Base-by-base conservation (phyloP, 2,113 vertebrate genomes). In the Eretmochelys imbricata region DNA sequence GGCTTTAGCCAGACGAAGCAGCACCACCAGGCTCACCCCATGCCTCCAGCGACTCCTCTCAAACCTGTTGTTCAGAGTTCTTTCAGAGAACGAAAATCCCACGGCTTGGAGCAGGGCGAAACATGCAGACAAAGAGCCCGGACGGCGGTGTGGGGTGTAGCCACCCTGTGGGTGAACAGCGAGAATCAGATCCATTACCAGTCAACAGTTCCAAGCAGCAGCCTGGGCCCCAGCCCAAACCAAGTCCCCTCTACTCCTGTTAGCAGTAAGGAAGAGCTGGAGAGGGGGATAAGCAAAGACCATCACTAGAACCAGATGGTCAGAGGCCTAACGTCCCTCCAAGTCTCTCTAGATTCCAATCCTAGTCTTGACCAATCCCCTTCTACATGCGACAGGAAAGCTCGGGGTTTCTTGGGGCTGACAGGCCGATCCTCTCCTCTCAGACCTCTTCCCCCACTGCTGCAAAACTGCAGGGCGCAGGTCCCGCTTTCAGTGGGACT, bases 401-500 rank as follows among this genome's bases (percentile, higher is more conserved):
- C 9, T 14, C 7, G 6, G 11, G 42, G 42, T 24, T 20, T 22
- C 72, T 13, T 42, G 38, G 24, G 3, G 75, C 24, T 2, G 75
- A 27, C 75, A 25, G 65, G 65, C 19, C 8, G 1, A n/a, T n/a
- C n/a, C 19, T 38, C n/a, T 10, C 35, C 19, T 35, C 62, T 31
- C 5, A 17, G 14, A n/a, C 6, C 31, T n/a, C 62, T 17, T 19
- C 65, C 65, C 59, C 16, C 35, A 8, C 31, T 7, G 17, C 35
- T 20, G 17, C 65, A 20, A 38, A 72, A 72, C 19, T 11, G n/a
- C 65, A n/a, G 35, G 35, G 35, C 9, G 3, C 35, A 22, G 65
- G 17, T 22, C 8, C n/a, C 4, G 9, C 65, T 22, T n/a, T 20
- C 65, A 0, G 16, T 8, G 19, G 19, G n/a, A n/a, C n/a, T 10